These are phyloP conservation scores for Yponomeuta evonymella DNA, from an alignment of 2,888 invertebrate genomes.

Conservation along the genomic window DNA sequence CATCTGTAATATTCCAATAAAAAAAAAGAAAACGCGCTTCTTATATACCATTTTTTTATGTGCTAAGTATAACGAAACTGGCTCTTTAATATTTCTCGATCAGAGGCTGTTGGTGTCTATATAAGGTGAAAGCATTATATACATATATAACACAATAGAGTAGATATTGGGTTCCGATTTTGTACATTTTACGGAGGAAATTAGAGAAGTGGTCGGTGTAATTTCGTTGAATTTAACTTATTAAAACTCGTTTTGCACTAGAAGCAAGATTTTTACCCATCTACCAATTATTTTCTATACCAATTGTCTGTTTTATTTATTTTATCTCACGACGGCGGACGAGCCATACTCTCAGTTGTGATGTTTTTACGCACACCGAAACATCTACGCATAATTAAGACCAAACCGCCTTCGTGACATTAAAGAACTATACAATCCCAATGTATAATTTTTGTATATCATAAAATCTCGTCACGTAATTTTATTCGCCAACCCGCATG, in stretches of 20 bases:
- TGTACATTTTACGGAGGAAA: constrained; percentile 28
- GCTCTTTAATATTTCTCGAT: constrained; percentile 26
- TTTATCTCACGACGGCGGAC: no score
- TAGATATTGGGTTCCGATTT: constrained; percentile 33
- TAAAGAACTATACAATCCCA: neutral
- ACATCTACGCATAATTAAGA: no score
- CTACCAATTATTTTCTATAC: neutral
- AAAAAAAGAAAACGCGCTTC: constrained; percentile 10
- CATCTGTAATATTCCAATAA: constrained; percentile 9
- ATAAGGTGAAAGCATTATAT: constrained; percentile 58
- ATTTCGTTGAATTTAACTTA: constrained; percentile 17
- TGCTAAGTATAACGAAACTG: constrained; percentile 26
- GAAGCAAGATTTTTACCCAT: neutral
- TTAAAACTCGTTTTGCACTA: constrained; percentile 4
- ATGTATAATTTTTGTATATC: neutral
- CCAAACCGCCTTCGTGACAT: no score
- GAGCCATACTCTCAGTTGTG: no score
- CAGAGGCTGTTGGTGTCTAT: constrained; percentile 21
- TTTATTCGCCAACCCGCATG: neutral
- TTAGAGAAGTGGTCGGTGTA: constrained; percentile 19
- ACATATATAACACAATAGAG: constrained; percentile 57
- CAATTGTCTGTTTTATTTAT: neutral
- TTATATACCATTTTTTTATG: neutral
- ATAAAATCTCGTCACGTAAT: neutral
- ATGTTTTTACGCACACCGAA: no score